Evolutionary conservation across 2,888 invertebrate genomes (phyloP).

Genomic region (Pseudococcus jackbeardsleyi): DNA sequence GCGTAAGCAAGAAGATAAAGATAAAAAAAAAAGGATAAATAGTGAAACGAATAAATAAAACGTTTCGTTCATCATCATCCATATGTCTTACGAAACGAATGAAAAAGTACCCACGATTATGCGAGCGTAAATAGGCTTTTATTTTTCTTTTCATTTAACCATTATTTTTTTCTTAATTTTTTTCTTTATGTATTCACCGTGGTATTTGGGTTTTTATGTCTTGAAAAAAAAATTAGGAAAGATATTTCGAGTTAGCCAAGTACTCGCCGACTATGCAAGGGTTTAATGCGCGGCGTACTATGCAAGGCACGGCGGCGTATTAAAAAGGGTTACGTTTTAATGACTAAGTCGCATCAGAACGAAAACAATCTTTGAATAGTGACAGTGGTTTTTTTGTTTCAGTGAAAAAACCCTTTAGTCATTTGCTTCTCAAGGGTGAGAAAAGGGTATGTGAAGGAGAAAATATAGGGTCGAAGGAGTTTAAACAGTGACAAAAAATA

Average conservation of each 20-base stretch:
- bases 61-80: conserved; percentile 18
- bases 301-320: background rate
- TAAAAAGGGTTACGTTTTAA: conserved; percentile 23
- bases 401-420: background rate
- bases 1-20: conserved; percentile 34
- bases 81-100: conserved; percentile 36
- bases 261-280: background rate
- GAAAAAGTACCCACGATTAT: conserved; percentile 18
- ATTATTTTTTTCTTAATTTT: conserved; percentile 11
- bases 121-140: conserved; percentile 2
- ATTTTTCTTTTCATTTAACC: conserved; percentile 17
- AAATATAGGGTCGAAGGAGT: background rate
- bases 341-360: background rate
- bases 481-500: background rate
- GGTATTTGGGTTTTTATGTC: conserved; percentile 1
- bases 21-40: conserved; percentile 56
- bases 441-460: background rate
- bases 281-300: background rate
- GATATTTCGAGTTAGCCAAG: conserved; percentile 14
- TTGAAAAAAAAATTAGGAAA: background rate
- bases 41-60: conserved; percentile 28
- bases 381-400: conserved; percentile 11
- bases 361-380: background rate
- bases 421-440: background rate
- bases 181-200: background rate